A percentile compares a stretch with the other conserved stretches of the same genome.
Conservation (phyloP, 2,888 invertebrate species). For the Cheiracanthium punctorium region DNA sequence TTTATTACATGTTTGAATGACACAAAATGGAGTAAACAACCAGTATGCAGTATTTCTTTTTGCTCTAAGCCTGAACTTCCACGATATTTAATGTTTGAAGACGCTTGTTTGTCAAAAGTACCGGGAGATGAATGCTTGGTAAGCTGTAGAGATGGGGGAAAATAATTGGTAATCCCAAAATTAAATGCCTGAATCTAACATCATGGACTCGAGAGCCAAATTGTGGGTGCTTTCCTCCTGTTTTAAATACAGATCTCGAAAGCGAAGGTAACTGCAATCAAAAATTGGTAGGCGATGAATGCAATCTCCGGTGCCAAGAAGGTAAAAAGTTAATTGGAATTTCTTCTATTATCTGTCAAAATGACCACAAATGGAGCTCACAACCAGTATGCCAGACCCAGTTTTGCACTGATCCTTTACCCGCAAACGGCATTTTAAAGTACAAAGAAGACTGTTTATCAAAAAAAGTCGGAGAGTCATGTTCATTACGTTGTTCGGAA, state of each 20-base stretch:
- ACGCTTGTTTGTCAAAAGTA: neutral
- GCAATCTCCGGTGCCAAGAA: slow-evolving; percentile 6
- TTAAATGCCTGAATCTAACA: slow-evolving; percentile 1
- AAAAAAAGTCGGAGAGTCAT: neutral
- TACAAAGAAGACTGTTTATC: slow-evolving; percentile 4
- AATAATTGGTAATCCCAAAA: neutral
- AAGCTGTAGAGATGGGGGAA: slow-evolving; percentile 12
- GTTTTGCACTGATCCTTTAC: neutral
- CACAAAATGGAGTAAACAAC: neutral
- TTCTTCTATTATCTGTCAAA: neutral
- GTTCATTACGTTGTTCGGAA: slow-evolving; percentile 17
- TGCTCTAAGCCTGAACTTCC: neutral
- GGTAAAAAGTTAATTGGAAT: neutral
- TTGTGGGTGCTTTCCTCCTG: neutral
- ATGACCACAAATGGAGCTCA: neutral
- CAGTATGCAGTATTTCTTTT: neutral
- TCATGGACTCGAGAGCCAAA: neutral
- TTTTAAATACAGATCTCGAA: neutral
- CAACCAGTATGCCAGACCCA: neutral
- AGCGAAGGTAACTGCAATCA: neutral
- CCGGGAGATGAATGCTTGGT: neutral
- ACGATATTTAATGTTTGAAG: neutral
- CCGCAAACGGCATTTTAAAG: neutral
- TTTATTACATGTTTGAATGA: neutral
- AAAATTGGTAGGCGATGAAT: neutral